Conservation (phyloP, 2,113 vertebrate genomes). For the Perca fluviatilis region DNA sequence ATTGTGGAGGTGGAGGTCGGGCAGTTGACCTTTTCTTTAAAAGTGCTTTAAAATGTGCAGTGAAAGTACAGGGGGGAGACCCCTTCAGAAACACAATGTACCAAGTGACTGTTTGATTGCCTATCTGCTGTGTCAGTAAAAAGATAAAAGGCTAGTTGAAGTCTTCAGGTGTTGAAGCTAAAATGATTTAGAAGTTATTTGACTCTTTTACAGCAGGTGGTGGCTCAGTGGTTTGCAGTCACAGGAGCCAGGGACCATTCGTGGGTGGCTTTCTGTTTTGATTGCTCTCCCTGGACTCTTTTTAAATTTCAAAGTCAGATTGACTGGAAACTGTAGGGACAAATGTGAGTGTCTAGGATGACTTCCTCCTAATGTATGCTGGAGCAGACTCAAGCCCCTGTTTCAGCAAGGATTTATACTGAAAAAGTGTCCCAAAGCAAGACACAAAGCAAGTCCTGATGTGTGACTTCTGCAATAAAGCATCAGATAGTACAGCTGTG, state of each 20-base stretch:
- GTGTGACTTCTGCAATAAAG: constrained; percentile 36
- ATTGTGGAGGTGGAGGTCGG: constrained; percentile 71
- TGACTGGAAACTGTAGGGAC: constrained; percentile 48
- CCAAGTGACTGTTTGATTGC: constrained; percentile 30
- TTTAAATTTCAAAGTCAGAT: constrained; percentile 55
- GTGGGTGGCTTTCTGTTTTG: constrained; percentile 44
- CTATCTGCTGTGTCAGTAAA: constrained; percentile 44
- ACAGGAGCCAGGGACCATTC: neutral
- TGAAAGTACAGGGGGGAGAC: constrained; percentile 17
- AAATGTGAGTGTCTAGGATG: constrained; percentile 31
- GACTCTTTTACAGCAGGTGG: constrained; percentile 48
- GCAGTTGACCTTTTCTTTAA: constrained; percentile 63
- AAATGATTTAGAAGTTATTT: constrained; percentile 51
- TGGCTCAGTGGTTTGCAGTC: constrained; percentile 37
- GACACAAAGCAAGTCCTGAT: constrained; percentile 4
- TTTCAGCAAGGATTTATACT: constrained; percentile 43
- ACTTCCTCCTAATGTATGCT: constrained; percentile 50
- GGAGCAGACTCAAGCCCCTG: constrained; percentile 46
- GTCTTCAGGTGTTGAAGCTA: constrained; percentile 27
- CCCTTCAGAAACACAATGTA: constrained; percentile 30
- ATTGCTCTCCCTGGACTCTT: constrained; percentile 55
- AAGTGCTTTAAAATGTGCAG: constrained; percentile 61
- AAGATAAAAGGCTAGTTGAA: constrained; percentile 23
- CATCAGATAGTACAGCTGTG: constrained; percentile 18
- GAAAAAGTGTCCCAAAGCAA: constrained; percentile 29